Percentiles rank a stretch among this genome's conserved stretches.
Conservation (phyloP, 2,797 vertebrate genomes). For the Lepilemur septentrionalis region DNA sequence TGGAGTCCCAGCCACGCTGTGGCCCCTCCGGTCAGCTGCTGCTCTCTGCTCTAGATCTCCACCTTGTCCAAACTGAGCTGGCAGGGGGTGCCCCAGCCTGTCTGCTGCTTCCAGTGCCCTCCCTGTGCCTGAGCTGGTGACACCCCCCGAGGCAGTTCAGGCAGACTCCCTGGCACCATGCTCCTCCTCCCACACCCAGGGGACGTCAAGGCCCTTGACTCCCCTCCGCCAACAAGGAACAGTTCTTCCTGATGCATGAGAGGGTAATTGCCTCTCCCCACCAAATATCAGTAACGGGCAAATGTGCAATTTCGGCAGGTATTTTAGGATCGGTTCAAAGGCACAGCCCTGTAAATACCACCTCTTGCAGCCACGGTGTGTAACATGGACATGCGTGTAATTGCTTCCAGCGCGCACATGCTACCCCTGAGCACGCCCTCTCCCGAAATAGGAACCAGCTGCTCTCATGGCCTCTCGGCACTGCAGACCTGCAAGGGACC, state of each 20-base stretch:
- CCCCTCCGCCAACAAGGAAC: background rate
- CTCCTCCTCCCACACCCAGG: background rate
- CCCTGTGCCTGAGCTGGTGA: background rate
- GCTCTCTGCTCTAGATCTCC: background rate
- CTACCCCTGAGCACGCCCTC: background rate
- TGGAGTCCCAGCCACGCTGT: fast-evolving
- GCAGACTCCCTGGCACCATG: background rate
- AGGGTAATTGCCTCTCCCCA: background rate
- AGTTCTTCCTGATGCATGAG: background rate
- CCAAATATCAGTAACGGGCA: background rate
- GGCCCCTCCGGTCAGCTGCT: background rate
- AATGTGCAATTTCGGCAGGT: background rate
- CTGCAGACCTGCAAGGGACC: background rate
- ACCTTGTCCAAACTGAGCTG: background rate
- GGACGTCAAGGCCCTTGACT: background rate
- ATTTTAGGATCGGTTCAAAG: conserved; percentile 39
- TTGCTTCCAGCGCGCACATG: conserved; percentile 31
- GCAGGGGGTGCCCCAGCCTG: background rate
- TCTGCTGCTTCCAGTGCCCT: background rate
- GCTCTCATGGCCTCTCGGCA: background rate
- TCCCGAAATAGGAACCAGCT: conserved; percentile 53
- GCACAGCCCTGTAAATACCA: background rate
- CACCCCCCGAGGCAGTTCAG: background rate
- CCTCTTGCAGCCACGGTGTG: background rate
- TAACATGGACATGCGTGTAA: background rate